These are phyloP conservation scores for Pristionchus fissidentatus DNA, from an alignment of 2,888 invertebrate genomes.

Conservation along the genomic window DNA sequence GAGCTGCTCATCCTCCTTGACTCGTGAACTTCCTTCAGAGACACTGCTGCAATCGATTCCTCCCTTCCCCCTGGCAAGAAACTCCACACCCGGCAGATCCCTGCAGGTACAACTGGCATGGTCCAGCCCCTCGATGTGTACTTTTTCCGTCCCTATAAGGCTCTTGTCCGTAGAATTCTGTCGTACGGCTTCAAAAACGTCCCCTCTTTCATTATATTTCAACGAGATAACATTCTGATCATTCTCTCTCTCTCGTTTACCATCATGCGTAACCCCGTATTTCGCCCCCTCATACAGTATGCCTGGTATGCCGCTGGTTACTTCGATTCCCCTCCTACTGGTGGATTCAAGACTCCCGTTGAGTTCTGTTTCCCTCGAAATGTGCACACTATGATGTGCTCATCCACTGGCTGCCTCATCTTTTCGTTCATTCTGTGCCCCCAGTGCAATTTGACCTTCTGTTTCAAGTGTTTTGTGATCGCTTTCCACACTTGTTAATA, in stretches of 20 bases:
- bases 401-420: too few relatives aligned
- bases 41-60: conserved; percentile 41
- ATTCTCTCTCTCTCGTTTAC: background rate
- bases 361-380: too few relatives aligned
- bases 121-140: conserved; percentile 53
- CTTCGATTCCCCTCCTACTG: background rate
- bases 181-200: background rate
- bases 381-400: too few relatives aligned
- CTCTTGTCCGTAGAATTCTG: conserved; percentile 14
- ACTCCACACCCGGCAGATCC: conserved; percentile 44
- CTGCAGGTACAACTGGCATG: conserved; percentile 49
- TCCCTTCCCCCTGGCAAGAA: conserved; percentile 22
- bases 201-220: too few relatives aligned
- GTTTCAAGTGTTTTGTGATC: too few relatives aligned
- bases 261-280: background rate
- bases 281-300: conserved; percentile 3
- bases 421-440: too few relatives aligned
- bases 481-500: too few relatives aligned
- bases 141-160: conserved; percentile 47
- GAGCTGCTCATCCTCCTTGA: background rate
- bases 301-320: conserved; percentile 1
- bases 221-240: background rate
- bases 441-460: too few relatives aligned
- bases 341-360: too few relatives aligned
- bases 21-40: conserved; percentile 42